phyloP scores from a whole-genome alignment of 2,113 vertebrate genomes.

The Rhineura floridana region DNA sequence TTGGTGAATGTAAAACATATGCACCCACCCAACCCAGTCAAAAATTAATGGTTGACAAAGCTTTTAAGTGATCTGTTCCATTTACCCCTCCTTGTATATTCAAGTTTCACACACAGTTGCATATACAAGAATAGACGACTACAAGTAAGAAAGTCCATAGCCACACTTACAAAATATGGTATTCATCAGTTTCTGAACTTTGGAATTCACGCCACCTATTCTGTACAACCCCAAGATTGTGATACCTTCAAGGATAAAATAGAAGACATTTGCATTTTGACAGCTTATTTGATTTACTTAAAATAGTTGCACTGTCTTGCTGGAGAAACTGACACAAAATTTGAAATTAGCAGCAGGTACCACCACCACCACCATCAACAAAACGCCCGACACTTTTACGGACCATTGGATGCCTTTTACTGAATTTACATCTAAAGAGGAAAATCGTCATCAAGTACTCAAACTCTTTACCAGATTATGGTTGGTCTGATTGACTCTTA shows the following conservation, averaged over 20 bases:
- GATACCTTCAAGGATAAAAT: slow-evolving; percentile 80
- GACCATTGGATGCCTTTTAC: no score
- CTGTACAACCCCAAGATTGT: slow-evolving; percentile 93
- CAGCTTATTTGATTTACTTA: not conserved
- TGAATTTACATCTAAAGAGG: no score
- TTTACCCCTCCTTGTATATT: not conserved
- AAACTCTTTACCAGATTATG: no score
- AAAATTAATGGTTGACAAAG: not conserved
- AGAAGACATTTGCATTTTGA: slow-evolving; percentile 14
- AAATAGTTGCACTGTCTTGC: not conserved
- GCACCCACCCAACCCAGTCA: not conserved
- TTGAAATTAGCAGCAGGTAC: no score
- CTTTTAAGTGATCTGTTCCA: not conserved
- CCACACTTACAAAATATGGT: slow-evolving; percentile 88
- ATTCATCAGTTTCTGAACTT: slow-evolving; percentile 96
- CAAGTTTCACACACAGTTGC: not conserved
- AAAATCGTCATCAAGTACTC: no score
- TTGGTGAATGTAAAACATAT: not conserved
- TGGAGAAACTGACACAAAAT: no score
- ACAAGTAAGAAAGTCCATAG: not conserved
- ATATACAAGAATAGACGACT: not conserved
- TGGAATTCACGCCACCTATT: slow-evolving; percentile 97
- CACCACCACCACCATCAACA: no score
- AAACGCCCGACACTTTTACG: no score
- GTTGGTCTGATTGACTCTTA: no score